phyloP scores from a whole-genome alignment of 64 coral and sea anemone species.

The Dendronephthya gigantea region DNA sequence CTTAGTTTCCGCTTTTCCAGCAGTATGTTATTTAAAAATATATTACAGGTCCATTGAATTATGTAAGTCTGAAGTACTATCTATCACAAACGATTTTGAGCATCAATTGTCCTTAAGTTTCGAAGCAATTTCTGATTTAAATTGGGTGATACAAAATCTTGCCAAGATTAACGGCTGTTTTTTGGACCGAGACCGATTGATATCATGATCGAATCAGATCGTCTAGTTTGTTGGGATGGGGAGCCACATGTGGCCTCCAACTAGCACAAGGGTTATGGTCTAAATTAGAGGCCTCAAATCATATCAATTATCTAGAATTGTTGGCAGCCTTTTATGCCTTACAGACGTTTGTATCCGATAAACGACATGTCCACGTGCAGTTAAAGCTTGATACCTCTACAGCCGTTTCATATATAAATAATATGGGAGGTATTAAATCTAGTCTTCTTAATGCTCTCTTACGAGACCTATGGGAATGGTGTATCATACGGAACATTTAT shows the following conservation, averaged over 20 bases:
- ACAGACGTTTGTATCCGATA: not conserved
- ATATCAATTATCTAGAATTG: too few relatives aligned
- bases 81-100: constrained; percentile 19
- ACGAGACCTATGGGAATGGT: constrained; percentile 21
- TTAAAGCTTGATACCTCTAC: constrained; percentile 38
- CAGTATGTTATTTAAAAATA: constrained; percentile 36
- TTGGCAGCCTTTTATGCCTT: too few relatives aligned
- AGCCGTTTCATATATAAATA: too few relatives aligned
- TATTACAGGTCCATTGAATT: constrained; percentile 51
- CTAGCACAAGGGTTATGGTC: not conserved
- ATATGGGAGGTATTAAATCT: constrained; percentile 37
- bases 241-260: not conserved
- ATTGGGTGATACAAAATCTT: constrained; percentile 36
- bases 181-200: constrained; percentile 11
- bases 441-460: not conserved
- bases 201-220: constrained; percentile 26
- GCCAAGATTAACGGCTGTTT: constrained; percentile 7
- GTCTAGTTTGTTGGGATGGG: constrained; percentile 46
- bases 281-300: too few relatives aligned
- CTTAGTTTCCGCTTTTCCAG: constrained; percentile 56
- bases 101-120: not conserved
- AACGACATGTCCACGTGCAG: not conserved
- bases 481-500: constrained; percentile 31
- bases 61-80: constrained; percentile 39
- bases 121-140: constrained; percentile 17